A percentile compares a stretch with the other conserved stretches of the same genome.
These are phyloP conservation scores for Theodoxus fluviatilis DNA, from an alignment of 2,888 invertebrate genomes.

Conservation along the genomic window DNA sequence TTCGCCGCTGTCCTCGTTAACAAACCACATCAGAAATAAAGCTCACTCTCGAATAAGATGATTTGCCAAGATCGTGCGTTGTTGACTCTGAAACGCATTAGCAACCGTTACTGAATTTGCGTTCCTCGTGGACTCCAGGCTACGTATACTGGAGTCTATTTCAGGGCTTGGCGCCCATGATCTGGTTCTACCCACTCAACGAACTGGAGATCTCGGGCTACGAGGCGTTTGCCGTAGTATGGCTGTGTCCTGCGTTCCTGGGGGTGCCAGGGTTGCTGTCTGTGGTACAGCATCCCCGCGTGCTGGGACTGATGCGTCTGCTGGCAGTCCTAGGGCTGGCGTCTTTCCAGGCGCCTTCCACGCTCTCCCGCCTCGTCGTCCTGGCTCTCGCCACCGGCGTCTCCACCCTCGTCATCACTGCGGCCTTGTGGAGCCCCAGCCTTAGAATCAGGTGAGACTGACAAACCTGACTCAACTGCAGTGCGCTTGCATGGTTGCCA, in stretches of 20 bases:
- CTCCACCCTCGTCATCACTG: conserved; percentile 55
- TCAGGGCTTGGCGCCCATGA: conserved; percentile 64
- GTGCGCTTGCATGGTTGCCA: too few relatives aligned
- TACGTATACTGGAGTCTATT: conserved; percentile 65
- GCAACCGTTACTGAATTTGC: too few relatives aligned
- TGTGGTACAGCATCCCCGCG: conserved; percentile 43
- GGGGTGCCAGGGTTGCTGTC: conserved; percentile 39
- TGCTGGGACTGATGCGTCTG: conserved; percentile 49
- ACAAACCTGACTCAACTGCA: background rate
- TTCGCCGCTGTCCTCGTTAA: too few relatives aligned
- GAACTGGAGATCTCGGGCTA: conserved; percentile 65
- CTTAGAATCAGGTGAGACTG: conserved; percentile 47
- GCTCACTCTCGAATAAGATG: too few relatives aligned
- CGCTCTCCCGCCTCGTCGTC: conserved; percentile 54
- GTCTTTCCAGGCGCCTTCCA: conserved; percentile 62
- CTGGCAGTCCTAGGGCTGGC: conserved; percentile 49
- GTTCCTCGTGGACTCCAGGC: too few relatives aligned
- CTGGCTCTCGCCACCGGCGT: conserved; percentile 57
- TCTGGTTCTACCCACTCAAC: conserved; percentile 67
- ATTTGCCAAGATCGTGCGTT: too few relatives aligned
- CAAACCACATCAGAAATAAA: too few relatives aligned
- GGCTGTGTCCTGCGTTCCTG: conserved; percentile 56
- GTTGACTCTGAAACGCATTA: too few relatives aligned
- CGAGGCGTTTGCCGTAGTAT: conserved; percentile 60
- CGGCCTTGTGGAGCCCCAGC: conserved; percentile 53